Evolutionary conservation across 2,113 vertebrate genomes (phyloP), one percentile per base, ranked within the genome.

Genomic region (Apteryx mantelli): DNA sequence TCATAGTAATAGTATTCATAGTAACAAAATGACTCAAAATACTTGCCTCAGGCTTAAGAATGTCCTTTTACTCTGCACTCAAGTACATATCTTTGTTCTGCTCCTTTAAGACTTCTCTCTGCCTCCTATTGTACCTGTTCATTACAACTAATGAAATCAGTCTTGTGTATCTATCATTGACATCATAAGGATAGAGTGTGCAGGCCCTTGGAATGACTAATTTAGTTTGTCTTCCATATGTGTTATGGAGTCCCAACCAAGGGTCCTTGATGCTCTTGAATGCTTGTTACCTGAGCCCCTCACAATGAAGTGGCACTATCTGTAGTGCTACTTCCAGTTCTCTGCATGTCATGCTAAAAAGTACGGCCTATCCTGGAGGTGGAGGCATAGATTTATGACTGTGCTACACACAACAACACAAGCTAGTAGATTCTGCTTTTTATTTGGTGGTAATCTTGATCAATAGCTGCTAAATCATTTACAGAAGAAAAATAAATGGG

Each of bases 361-460:
- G 50, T 5, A 48, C 25, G 70, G 84, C 63, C 86, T 38, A 50
- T 44, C 87, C 66, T 76, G 82, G 70, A 79, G 48, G 61, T 75
- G 50, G 60, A 96, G 86, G 70, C 66, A 95, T 48, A 91, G 86
- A 82, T 97, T 97, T 97, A 96, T 20, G 78, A 79, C 84, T 58
- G 34, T 92, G 81, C 93, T 96, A 83, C 53, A 88, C 82, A 84
- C 86, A 96, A 85, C 86, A 84, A 86, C 93, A 60, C 94, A 66
- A 91, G 89, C 86, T 80, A 93, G 94, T 89, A 90, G 93, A 96
- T 94, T 94, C 96, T 91, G 93, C 91, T 94, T 97, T 96, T 97
- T 97, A 97, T 97, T 97, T 97, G 93, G 85, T 95, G 96, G 96
- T 97, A 96, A 98, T 96, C 96, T 95, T 88, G 92, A 97, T 97